Conservation (phyloP, 1,140 invertebrate species). For the Mylabris phalerata region DNA sequence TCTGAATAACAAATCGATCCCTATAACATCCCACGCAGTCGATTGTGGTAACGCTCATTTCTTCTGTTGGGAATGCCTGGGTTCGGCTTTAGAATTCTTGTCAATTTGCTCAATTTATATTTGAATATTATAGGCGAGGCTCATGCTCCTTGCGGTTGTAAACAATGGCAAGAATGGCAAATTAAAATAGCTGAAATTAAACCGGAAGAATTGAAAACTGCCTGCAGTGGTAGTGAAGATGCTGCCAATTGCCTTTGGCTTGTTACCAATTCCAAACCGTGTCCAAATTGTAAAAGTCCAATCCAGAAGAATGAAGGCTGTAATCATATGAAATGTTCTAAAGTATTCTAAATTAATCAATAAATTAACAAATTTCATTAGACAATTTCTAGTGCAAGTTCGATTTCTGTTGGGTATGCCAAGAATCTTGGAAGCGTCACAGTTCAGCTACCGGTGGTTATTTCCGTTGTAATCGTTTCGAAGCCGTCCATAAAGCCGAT, state of each 20-base stretch:
- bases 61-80: constrained; percentile 61
- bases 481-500: constrained; percentile 59
- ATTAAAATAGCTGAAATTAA: constrained; percentile 57
- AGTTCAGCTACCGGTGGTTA: constrained; percentile 67
- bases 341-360: constrained; percentile 43
- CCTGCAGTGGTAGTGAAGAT: constrained; percentile 55
- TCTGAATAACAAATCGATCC: constrained; percentile 33
- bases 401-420: constrained; percentile 72
- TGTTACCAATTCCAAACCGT: constrained; percentile 68
- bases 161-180: constrained; percentile 61
- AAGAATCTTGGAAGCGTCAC: constrained; percentile 69
- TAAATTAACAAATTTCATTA: not conserved
- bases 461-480: constrained; percentile 65
- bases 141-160: constrained; percentile 63
- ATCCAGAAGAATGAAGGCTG: constrained; percentile 76
- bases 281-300: constrained; percentile 65
- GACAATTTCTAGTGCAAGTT: constrained; percentile 55
- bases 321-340: constrained; percentile 73
- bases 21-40: constrained; percentile 56
- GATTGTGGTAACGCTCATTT: constrained; percentile 68
- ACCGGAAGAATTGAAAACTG: constrained; percentile 56
- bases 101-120: too few species aligned
- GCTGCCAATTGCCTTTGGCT: constrained; percentile 68
- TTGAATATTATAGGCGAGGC: constrained; percentile 44
- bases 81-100: constrained; percentile 2